Base-by-base conservation (phyloP, 2,888 invertebrate species). In the Mycogona germanica region DNA sequence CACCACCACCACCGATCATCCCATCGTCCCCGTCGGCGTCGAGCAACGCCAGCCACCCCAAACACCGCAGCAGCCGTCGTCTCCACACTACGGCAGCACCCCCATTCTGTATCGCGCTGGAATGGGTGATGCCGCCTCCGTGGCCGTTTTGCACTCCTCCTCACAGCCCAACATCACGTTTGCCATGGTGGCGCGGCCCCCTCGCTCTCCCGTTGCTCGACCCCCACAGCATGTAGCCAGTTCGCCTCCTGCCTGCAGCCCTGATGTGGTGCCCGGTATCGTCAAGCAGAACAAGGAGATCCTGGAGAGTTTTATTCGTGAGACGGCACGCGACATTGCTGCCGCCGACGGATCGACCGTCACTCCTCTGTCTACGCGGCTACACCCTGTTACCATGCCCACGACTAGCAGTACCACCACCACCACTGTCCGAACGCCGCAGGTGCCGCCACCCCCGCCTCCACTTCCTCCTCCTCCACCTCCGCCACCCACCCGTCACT, bases 61-160 rank as follows among this genome's bases (percentile, higher is more conserved):
- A n/a, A n/a, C n/a, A n/a, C n/a, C n/a, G n/a, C n/a, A n/a, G n/a
- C n/a, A n/a, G n/a, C n/a, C n/a, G n/a, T 32, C 41, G 14, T 47
- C 42, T 9, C 48, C 53, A n/a, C 69, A 70, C 19, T 69, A 69
- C 47, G 63, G 65, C 5, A 62, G 66, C 12, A 67, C 69, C 3
- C 70, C 67, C 9, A 68, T 64, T 2, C 53, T 63, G 19, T 56
- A 57, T 28, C 53, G 66, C 62, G 12, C 37, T 4, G 26, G 32
- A 63, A 50, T 42, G 7, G 19, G 40, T 21, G 12, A 19, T 26
- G 23, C 41, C n/a, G 30, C 40, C n/a, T n/a, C n/a, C n/a, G n/a
- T n/a, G n/a, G n/a, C n/a, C n/a, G n/a, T n/a, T n/a, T 12, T 32
- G 12, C 55, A 57, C 30, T 51, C 55, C 21, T 51, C 48, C 3